Conservation (phyloP, 2,888 invertebrate genomes). For the Cyclophora punctaria region DNA sequence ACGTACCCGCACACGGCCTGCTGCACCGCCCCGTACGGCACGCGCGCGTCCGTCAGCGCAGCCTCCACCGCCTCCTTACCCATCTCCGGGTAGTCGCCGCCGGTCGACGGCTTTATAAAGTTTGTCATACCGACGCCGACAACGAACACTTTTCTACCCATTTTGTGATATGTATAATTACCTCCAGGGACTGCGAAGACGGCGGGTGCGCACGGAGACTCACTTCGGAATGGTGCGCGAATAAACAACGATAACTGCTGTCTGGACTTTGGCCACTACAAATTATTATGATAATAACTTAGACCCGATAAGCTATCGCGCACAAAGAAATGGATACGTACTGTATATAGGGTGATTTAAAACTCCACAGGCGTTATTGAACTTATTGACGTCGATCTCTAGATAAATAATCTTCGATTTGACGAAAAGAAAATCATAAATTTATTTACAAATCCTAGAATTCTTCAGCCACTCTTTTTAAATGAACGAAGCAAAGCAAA, state of each 20-base stretch:
- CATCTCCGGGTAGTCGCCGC: conserved; percentile 95
- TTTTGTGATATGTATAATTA: conserved; percentile 51
- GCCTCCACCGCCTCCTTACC: conserved; percentile 93
- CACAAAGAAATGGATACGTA: not conserved
- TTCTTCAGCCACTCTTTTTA: no score
- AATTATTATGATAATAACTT: conserved; percentile 9
- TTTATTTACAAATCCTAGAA: no score
- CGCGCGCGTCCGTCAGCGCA: conserved; percentile 88
- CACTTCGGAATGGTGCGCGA: conserved; percentile 16
- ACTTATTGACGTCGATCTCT: no score
- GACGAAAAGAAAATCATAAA: no score
- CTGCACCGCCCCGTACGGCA: conserved; percentile 85
- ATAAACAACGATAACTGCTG: conserved; percentile 16
- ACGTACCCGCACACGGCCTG: conserved; percentile 96
- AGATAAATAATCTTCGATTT: no score
- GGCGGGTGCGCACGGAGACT: conserved; percentile 20
- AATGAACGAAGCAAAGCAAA: no score
- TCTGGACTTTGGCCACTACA: conserved; percentile 21
- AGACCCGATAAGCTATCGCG: conserved; percentile 7
- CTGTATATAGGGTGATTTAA: no score
- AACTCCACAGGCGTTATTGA: no score
- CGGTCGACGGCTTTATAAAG: conserved; percentile 95
- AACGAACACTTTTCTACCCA: conserved; percentile 84
- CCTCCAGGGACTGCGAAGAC: conserved; percentile 47
- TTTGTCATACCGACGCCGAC: conserved; percentile 99